Evolutionary conservation across 2,888 invertebrate genomes (phyloP), one percentile per base, ranked within the genome.

Genomic region (Acrocyrtus sp.): DNA sequence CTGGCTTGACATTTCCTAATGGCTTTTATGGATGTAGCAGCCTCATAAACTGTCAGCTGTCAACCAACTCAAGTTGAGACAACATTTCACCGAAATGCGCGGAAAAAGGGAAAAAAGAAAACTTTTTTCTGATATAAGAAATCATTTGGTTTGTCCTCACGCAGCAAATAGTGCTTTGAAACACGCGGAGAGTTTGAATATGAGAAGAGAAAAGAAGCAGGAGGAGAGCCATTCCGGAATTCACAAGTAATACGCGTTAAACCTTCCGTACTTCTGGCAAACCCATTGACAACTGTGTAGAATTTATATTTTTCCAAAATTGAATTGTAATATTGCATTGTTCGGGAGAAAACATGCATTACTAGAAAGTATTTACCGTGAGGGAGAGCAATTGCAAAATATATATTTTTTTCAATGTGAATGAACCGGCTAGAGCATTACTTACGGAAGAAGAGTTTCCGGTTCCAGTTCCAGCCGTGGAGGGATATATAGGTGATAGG

Each of bases 1-100:
- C 65, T 65, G 74, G 76, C 78, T 75, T 79, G 80, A 80, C 80
- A 80, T 78, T 78, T 78, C 77, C 76, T 74, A 79, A 80, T 80
- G 78, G 76, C 72, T 77, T 79, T 78, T 78, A 80, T 77, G 77
- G 73, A 76, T 72, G 61, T 80, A 78, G 77, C 75, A 76, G 74
- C 77, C 78, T 80, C 80, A 78, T 80, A 80, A 80, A 78, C 79
- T 79, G 76, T 77, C 76, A 74, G 70, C 75, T 73, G 75, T 74
- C 74, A 73, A 60, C 62, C 62, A 53, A 61, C 67, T 78, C 77
- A 75, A 75, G 65, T 73, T 69, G 66, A 72, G 75, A 77, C 77
- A 78, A 78, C 77, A 74, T 78, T 78, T 74, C 73, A 74, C 74
- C 75, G 60, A 68, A 66, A 62, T n/a, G 34, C 39, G 19, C 26